These are phyloP conservation scores for Lasaia peninsularis DNA, from an alignment of 1,140 invertebrate species.

Conservation along the genomic window DNA sequence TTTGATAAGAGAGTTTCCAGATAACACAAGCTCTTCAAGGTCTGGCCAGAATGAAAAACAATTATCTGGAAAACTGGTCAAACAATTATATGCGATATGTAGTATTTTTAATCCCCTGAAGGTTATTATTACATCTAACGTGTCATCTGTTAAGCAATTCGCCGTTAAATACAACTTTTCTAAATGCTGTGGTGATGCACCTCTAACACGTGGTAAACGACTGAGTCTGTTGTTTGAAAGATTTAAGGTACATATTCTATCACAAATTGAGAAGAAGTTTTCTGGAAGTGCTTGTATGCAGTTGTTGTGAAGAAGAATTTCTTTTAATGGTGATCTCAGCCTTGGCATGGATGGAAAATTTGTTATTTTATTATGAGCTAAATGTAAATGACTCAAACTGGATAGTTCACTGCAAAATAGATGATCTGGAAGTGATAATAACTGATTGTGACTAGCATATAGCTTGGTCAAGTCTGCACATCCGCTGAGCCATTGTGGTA, in stretches of 20 bases:
- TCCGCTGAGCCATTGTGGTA: slow-evolving; percentile 88
- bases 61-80: slow-evolving; percentile 85
- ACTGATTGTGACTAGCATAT: slow-evolving; percentile 85
- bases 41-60: slow-evolving; percentile 86
- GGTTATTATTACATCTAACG: slow-evolving; percentile 82
- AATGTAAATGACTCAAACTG: slow-evolving; percentile 83
- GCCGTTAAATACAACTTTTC: slow-evolving; percentile 87
- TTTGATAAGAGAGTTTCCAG: slow-evolving; percentile 87
- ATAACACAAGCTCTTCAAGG: slow-evolving; percentile 88
- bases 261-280: slow-evolving; percentile 85
- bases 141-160: slow-evolving; percentile 86
- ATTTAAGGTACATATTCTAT: slow-evolving; percentile 85
- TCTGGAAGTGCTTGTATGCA: slow-evolving; percentile 84
- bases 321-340: slow-evolving; percentile 81
- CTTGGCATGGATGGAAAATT: slow-evolving; percentile 84
- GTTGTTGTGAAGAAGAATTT: slow-evolving; percentile 87
- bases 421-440: slow-evolving; percentile 84
- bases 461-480: slow-evolving; percentile 84
- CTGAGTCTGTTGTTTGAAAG: slow-evolving; percentile 87
- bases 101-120: slow-evolving; percentile 82
- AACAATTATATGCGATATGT: slow-evolving; percentile 88
- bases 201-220: slow-evolving; percentile 79
- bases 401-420: slow-evolving; percentile 85
- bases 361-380: slow-evolving; percentile 86
- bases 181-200: slow-evolving; percentile 79